Conservation (phyloP, 2,113 vertebrate species). For the Cyanoramphus novaezelandiae region DNA sequence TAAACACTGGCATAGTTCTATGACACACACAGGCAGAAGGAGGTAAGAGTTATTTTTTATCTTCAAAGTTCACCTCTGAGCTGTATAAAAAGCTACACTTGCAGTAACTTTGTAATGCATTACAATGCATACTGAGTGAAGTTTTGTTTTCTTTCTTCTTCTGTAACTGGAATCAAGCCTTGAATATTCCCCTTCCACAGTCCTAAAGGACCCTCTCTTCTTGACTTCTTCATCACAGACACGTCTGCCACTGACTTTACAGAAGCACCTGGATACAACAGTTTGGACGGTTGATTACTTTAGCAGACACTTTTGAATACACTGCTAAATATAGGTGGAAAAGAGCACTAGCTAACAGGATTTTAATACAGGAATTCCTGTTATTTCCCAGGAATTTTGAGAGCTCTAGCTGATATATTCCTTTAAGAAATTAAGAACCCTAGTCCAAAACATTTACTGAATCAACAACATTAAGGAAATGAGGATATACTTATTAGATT, state of each 20-base stretch:
- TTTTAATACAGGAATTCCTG: not conserved
- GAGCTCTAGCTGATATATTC: not conserved
- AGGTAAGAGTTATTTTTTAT: not conserved
- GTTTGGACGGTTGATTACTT: slow-evolving; percentile 55
- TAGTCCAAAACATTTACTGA: not conserved
- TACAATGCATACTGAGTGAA: not conserved
- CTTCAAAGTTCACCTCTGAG: not conserved
- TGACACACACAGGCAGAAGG: not conserved
- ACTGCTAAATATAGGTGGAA: slow-evolving; percentile 25
- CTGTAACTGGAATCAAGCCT: not conserved
- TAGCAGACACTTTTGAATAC: slow-evolving; percentile 68
- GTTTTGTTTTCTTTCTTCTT: not conserved
- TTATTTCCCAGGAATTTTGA: not conserved
- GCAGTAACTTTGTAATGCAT: not conserved
- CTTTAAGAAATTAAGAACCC: not conserved
- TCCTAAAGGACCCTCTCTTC: not conserved
- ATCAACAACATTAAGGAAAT: not conserved
- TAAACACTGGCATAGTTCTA: not conserved
- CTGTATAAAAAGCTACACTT: not conserved
- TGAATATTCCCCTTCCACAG: not conserved
- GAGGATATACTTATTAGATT: not conserved
- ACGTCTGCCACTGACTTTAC: slow-evolving; percentile 44
- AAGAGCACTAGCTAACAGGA: not conserved
- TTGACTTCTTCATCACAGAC: slow-evolving; percentile 21
- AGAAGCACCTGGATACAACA: slow-evolving; percentile 32